Base-by-base conservation (phyloP, 2,888 invertebrate species). In the Mythimna ferrago region DNA sequence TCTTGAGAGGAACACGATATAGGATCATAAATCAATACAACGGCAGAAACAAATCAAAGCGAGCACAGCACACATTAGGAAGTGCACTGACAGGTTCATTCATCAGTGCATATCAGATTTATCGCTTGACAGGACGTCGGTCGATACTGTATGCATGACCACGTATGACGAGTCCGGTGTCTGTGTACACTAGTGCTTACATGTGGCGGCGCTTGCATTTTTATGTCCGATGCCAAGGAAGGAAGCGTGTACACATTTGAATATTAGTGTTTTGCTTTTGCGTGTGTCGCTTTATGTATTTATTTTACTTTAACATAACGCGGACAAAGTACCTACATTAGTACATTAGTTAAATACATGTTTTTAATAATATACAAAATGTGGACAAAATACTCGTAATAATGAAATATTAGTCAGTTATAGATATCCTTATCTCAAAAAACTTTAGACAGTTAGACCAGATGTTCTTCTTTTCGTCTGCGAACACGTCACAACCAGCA, bases 61-160 rank as follows among this genome's bases (percentile, higher is more conserved):
- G 57, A 66, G 61, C 70, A 57, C 26, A 66, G 68, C 54, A 51
- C 60, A 74, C 57, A 72, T 78, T 66, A 86, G 71, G 78, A 73
- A 83, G 83, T 75, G 69, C 48, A 48, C 10, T 71, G 82, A 70
- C 74, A 86, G 77, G 61, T 66, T 80, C 87, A 78, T 87, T 86
- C 86, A 78, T 84, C 86, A 85, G 65, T 69, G 53, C 73, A 38
- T 84, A 84, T 86, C 84, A 76, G 79, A 84, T 82, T 81, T 86
- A 84, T 86, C 82, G 78, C 16, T 21, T 16, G 73, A 70, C 85
- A 85, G 85, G 86, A 85, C 83, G 87, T 82, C 66, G 76, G 1
- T 64, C 75, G 76, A 85, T 85, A 85, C 69, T 66, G 81, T 85
- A 86, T 86, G 87, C 85, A 38, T 21, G 60, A 57, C 63, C 85